Evolutionary conservation across 2,113 vertebrate species (phyloP), one percentile per base, ranked within the genome.

Genomic region (Malaclemys terrapin): DNA sequence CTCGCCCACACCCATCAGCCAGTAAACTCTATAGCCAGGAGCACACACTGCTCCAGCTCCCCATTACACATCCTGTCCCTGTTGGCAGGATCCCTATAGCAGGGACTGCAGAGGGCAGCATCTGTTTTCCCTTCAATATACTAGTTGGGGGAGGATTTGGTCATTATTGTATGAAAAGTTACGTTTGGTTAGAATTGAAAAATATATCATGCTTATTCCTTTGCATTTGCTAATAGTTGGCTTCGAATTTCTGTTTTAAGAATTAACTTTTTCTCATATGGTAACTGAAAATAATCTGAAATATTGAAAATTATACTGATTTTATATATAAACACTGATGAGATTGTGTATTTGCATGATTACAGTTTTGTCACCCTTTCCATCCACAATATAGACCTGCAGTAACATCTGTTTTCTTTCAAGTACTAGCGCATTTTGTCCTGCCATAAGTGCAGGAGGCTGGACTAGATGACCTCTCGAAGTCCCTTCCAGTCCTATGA

Each of bases 311-410:
- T 52, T 81, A 27, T 45, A 24, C 10, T 11, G 7, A 92, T 79
- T 80, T 80, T 57, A 3, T 59, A 3, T 59, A 8, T 54, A 79
- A 49, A 62, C 20, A 20, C 13, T 62, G 57, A 38, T 59, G 16
- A 76, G 72, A 6, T 6, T 0, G 0, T 65, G 10, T 52, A 25
- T 31, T 69, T 53, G 45, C 17, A 4, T 54, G 84, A 4, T 10
- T 79, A 8, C 59, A 53, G 0, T 50, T 49, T 53, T 84, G 80
- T 56, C 10, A 35, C 7, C 38, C 38, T 24, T 13, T 76, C 38
- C 38, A 76, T 25, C 27, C 76, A 38, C 0, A 10, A 6, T 29
- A 7, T 31, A 19, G 22, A 87, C 31, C 14, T 80, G n/a, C 5
- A 82, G 5, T 2, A n/a, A 5, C 38, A 9, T 84, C 79, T 95